A percentile compares a stretch with the other conserved stretches of the same genome.
These are phyloP conservation scores for Leucoraja ocellata DNA, from an alignment of 2,797 vertebrate species.

Conservation along the genomic window DNA sequence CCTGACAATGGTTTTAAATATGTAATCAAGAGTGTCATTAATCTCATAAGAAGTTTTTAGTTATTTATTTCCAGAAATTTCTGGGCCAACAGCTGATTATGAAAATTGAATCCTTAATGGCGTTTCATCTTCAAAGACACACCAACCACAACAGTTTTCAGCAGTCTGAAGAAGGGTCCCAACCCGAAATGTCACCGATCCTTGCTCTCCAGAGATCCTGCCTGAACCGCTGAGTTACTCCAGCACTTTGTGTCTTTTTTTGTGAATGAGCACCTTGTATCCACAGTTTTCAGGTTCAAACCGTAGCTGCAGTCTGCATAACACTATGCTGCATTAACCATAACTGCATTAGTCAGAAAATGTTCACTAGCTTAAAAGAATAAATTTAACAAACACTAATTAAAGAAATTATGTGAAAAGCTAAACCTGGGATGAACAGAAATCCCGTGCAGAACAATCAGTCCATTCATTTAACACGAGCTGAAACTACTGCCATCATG, in stretches of 20 bases:
- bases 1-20: background rate
- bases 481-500: constrained; percentile 16
- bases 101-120: background rate
- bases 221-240: too few relatives aligned
- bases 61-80: background rate
- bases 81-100: background rate
- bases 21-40: background rate
- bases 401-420: background rate
- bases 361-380: too few relatives aligned
- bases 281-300: background rate
- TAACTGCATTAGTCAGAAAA: background rate
- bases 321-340: too few relatives aligned
- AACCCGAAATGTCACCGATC: too few relatives aligned
- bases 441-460: background rate
- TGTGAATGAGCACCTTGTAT: too few relatives aligned
- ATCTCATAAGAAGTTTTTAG: background rate
- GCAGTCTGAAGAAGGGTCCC: too few relatives aligned
- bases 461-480: background rate
- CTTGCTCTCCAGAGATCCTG: too few relatives aligned
- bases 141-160: background rate
- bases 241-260: too few relatives aligned
- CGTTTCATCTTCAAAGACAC: background rate
- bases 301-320: background rate
- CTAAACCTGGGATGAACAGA: background rate
- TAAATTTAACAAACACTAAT: background rate